Evolutionary conservation across 2,797 vertebrate species (phyloP).

Genomic region (Pteropus rufus): DNA sequence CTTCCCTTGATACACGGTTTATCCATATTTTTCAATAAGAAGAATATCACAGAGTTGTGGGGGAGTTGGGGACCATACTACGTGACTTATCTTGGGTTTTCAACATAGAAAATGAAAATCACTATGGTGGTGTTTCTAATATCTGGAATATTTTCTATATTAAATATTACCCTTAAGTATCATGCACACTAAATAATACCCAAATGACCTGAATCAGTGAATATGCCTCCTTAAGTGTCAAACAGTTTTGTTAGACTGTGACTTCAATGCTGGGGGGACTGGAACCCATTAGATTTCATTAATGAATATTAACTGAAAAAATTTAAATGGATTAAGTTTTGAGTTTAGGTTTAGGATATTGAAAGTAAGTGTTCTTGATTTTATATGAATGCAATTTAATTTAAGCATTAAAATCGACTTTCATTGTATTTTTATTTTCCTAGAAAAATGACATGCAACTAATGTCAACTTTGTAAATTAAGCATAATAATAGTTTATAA

Average conservation of each 20-base stretch:
- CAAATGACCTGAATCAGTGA: conserved; percentile 42
- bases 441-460: not conserved
- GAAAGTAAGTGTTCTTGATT: not conserved
- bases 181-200: conserved; percentile 39
- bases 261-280: not conserved
- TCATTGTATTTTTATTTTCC: conserved; percentile 26
- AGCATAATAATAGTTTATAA: not conserved
- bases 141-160: not conserved
- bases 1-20: not conserved
- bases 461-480: not conserved
- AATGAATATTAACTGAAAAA: conserved; percentile 3
- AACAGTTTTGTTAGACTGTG: not conserved
- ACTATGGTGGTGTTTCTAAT: not conserved
- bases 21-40: not conserved
- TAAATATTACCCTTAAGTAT: conserved; percentile 6
- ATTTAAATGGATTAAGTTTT: not conserved
- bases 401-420: not conserved
- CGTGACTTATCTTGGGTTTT: not conserved
- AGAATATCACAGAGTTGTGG: not conserved
- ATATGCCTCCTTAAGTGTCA: conserved; percentile 55
- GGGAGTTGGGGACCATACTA: not conserved
- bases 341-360: conserved; percentile 14
- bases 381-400: not conserved
- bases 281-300: not conserved
- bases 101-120: conserved; percentile 25